Base-by-base conservation (phyloP, 2,888 invertebrate genomes). In the Epistrophella euchroma region DNA sequence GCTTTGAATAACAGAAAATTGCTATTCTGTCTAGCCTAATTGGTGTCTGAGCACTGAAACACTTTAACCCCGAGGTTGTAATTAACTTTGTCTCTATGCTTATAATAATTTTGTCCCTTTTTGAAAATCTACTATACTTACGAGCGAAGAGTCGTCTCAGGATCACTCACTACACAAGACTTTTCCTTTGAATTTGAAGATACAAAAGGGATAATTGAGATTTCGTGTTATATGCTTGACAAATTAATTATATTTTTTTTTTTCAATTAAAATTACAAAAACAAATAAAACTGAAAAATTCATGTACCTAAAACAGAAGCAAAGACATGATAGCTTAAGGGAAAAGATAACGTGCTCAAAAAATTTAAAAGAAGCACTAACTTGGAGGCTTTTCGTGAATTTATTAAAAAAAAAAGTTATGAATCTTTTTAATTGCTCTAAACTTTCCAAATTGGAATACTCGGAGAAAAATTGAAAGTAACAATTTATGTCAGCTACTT, bases 71-170 rank as follows among this genome's bases (percentile, higher is more conserved):
- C 32, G 28, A 56, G 76, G 76, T 37, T 7, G 64, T 76, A 75
- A 81, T 81, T 81, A 75, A 75, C 64, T 76, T 64, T 76, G 70
- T 45, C 76, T 43, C 25, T 45, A n/a, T n/a, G n/a, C n/a, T n/a
- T n/a, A n/a, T n/a, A 35, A 10, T 50, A 19, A 17, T 35, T 56
- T 22, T 35, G 66, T 66, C 66, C 56, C 32, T 76, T 47, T 74
- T 64, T 19, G n/a, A 22, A 60, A 40, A 40, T 37, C 35, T 19
- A 37, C 22, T 2, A 35, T 35, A 11, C 4, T 11, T 10, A 35
- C 35, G 10, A 9, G 1, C 40, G 22, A 68, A 19, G 3, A 56
- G 28, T 28, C 19, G 28, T 28, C 19, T 19, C 19, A 58, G 35
- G 22, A 40, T 15, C 58, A 19, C 22, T n/a, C 4, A 6, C 25